phyloP scores from a whole-genome alignment of 2,888 invertebrate species.

The Phaedon cochleariae region DNA sequence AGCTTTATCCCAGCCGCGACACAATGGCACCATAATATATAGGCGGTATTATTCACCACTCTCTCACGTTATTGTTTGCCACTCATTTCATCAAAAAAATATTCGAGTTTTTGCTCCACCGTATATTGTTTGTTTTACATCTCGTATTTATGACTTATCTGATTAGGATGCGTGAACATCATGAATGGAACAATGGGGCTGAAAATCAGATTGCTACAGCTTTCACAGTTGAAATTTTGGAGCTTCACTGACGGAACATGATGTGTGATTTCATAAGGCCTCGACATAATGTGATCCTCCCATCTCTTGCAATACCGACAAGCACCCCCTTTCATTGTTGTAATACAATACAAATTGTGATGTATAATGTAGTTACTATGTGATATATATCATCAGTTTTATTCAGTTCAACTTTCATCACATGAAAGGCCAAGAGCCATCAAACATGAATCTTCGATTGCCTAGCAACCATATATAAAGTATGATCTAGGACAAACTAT shows the following conservation, averaged over 20 bases:
- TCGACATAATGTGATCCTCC: too few species aligned
- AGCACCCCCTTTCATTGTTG: too few species aligned
- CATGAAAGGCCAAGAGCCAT: too few species aligned
- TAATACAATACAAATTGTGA: too few species aligned
- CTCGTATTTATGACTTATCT: conserved; percentile 36
- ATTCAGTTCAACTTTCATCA: too few species aligned
- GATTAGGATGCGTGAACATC: conserved; percentile 28
- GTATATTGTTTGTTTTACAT: conserved; percentile 36
- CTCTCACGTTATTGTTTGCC: conserved; percentile 45
- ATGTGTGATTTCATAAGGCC: too few species aligned
- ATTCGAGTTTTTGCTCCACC: conserved; percentile 25
- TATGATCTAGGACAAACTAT: too few species aligned
- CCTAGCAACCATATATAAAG: too few species aligned
- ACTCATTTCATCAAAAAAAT: conserved; percentile 37
- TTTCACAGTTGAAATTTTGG: neutral
- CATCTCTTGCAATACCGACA: too few species aligned
- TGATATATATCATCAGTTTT: too few species aligned
- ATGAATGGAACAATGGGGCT: conserved; percentile 30
- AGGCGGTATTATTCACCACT: conserved; percentile 51
- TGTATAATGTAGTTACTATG: too few species aligned
- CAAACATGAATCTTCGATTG: too few species aligned
- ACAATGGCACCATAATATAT: conserved; percentile 55
- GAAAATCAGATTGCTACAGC: conserved; percentile 33
- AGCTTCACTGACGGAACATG: neutral
- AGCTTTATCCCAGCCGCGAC: conserved; percentile 52